Evolutionary conservation across 2,797 vertebrate species (phyloP).

Genomic region (Pempheris klunzingeri): DNA sequence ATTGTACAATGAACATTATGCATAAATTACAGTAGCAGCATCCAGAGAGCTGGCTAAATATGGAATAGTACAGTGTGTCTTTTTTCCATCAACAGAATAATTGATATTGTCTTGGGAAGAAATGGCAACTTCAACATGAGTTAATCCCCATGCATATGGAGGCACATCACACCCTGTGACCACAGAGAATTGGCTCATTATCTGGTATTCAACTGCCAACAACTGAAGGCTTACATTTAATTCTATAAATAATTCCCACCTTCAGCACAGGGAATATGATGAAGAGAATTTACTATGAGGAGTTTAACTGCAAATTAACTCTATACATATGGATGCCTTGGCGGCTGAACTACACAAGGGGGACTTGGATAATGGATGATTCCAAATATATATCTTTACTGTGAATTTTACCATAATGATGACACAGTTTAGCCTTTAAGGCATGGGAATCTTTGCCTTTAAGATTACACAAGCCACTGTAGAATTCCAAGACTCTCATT

Average conservation of each 20-base stretch:
- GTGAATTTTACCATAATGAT: slow-evolving; percentile 8
- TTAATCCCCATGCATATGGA: slow-evolving; percentile 49
- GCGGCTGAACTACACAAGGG: slow-evolving; percentile 13
- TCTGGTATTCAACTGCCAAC: slow-evolving; percentile 37
- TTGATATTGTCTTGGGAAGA: slow-evolving; percentile 52
- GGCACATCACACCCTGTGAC: slow-evolving; percentile 32
- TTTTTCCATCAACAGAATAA: slow-evolving; percentile 39
- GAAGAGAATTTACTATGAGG: slow-evolving; percentile 26
- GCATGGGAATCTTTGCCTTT: background rate
- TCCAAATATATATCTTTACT: background rate
- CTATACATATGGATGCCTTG: slow-evolving; percentile 45
- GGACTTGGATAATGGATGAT: slow-evolving; percentile 4
- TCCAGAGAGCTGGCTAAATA: slow-evolving; percentile 28
- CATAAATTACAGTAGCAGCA: slow-evolving; percentile 28
- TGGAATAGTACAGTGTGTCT: slow-evolving; percentile 23
- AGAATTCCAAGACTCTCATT: slow-evolving; percentile 8
- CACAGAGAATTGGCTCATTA: slow-evolving; percentile 42
- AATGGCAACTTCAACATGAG: slow-evolving; percentile 19
- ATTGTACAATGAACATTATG: slow-evolving; percentile 17
- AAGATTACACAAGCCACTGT: background rate
- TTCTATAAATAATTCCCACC: slow-evolving; percentile 57
- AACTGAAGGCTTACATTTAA: slow-evolving; percentile 33
- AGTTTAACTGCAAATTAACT: slow-evolving; percentile 55
- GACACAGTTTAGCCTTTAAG: slow-evolving; percentile 3
- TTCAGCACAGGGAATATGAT: slow-evolving; percentile 32